Conservation (phyloP, 92 coral and sea anemone genomes). For the Pocillopora grandis region DNA sequence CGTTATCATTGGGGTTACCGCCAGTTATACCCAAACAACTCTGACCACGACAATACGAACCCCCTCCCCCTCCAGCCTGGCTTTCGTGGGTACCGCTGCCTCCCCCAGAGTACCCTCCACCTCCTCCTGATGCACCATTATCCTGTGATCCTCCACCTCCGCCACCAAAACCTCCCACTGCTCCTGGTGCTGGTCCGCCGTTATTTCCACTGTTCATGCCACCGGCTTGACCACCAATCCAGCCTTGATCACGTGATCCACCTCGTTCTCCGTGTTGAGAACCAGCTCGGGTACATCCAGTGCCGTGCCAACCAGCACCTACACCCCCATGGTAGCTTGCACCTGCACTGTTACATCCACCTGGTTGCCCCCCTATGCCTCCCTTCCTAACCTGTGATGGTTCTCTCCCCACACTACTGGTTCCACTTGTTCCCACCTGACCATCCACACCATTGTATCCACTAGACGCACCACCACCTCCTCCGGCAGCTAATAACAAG, state of each 20-base stretch:
- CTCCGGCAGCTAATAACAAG: constrained; percentile 67
- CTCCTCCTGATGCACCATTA: constrained; percentile 73
- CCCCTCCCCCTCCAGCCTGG: constrained; percentile 78
- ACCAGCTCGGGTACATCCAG: constrained; percentile 45
- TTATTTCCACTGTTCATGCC: constrained; percentile 62
- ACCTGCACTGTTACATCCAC: constrained; percentile 50
- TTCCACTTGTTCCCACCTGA: constrained; percentile 37
- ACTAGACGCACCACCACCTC: constrained; percentile 71
- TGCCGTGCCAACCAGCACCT: constrained; percentile 66
- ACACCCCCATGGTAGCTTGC: constrained; percentile 64
- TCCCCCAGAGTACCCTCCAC: constrained; percentile 72
- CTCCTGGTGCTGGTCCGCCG: constrained; percentile 76
- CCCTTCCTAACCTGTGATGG: constrained; percentile 37
- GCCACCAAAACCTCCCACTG: constrained; percentile 74
- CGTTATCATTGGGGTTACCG: constrained; percentile 44
- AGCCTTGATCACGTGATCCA: constrained; percentile 57
- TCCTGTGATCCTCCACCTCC: constrained; percentile 69
- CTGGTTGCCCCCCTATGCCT: constrained; percentile 63
- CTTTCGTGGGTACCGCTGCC: constrained; percentile 50
- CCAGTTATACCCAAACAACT: constrained; percentile 58
- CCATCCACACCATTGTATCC: constrained; percentile 63
- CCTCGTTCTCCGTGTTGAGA: constrained; percentile 49
- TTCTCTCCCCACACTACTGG: constrained; percentile 37
- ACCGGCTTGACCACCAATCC: constrained; percentile 70
- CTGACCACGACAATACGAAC: constrained; percentile 50